These are phyloP conservation scores for Eupsilia transversa DNA, from an alignment of 2,888 invertebrate genomes.

Conservation along the genomic window DNA sequence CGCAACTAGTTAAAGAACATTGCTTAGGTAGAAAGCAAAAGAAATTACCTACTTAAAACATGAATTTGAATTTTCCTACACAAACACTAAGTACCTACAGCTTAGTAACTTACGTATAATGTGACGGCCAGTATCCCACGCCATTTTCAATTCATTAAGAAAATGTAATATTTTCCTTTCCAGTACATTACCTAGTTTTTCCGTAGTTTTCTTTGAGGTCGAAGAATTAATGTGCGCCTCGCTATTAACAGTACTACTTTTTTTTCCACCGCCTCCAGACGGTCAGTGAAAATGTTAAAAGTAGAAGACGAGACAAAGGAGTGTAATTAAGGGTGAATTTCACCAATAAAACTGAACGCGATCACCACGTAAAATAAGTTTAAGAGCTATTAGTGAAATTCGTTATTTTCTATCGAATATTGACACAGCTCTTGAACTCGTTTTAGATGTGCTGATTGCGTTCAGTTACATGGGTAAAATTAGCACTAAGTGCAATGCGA, in stretches of 20 bases:
- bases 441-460: no score
- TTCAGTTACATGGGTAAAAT: no score
- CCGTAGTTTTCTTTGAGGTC: conserved; percentile 64
- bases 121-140: conserved; percentile 21
- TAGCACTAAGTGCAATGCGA: no score
- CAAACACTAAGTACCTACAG: conserved; percentile 7
- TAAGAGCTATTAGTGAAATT: no score
- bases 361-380: no score
- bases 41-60: not conserved
- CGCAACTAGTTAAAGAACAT: not conserved
- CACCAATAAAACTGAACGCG: no score
- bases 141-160: conserved; percentile 59
- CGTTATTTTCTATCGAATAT: no score
- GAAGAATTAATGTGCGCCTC: conserved; percentile 66
- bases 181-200: conserved; percentile 52
- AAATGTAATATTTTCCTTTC: conserved; percentile 55
- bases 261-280: conserved; percentile 29
- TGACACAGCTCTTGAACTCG: no score
- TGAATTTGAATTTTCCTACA: not conserved
- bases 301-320: conserved; percentile 45
- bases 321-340: no score
- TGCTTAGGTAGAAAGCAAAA: not conserved
- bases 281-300: conserved; percentile 54
- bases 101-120: conserved; percentile 32
- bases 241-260: conserved; percentile 67